phyloP scores from a whole-genome alignment of 2,888 invertebrate species.

The Cheiracanthium punctorium region DNA sequence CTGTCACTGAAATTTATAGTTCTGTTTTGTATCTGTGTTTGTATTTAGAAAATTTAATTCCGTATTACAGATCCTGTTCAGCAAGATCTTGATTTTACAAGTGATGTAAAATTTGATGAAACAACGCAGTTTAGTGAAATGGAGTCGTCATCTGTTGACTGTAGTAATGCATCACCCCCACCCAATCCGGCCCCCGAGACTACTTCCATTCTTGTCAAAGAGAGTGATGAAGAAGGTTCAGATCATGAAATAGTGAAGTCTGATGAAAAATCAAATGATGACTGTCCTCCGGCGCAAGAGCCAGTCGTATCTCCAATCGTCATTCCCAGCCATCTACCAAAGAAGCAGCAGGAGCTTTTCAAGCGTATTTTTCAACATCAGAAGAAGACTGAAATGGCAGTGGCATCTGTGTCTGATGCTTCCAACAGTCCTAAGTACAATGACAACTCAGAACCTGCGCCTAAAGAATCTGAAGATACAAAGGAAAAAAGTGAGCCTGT shows the following conservation, averaged over 20 bases:
- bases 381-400: constrained; percentile 76
- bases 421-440: constrained; percentile 14
- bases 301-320: constrained; percentile 27
- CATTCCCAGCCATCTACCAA: constrained; percentile 80
- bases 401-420: constrained; percentile 22
- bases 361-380: constrained; percentile 83
- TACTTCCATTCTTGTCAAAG: background rate
- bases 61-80: background rate
- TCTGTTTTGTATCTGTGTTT: too few species aligned
- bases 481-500: constrained; percentile 77
- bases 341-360: constrained; percentile 82
- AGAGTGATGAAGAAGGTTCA: constrained; percentile 5
- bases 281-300: background rate
- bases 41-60: too few species aligned
- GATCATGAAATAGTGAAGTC: constrained; percentile 11
- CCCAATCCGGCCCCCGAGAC: too few species aligned
- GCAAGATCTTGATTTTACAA: constrained; percentile 46
- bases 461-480: constrained; percentile 45
- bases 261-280: background rate
- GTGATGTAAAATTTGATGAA: constrained; percentile 58
- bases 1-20: too few species aligned
- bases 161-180: constrained; percentile 14
- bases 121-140: constrained; percentile 63
- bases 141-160: constrained; percentile 45
- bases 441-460: constrained; percentile 57